Evolutionary conservation across 2,113 vertebrate genomes (phyloP).

Genomic region (Struthidea cinerea): DNA sequence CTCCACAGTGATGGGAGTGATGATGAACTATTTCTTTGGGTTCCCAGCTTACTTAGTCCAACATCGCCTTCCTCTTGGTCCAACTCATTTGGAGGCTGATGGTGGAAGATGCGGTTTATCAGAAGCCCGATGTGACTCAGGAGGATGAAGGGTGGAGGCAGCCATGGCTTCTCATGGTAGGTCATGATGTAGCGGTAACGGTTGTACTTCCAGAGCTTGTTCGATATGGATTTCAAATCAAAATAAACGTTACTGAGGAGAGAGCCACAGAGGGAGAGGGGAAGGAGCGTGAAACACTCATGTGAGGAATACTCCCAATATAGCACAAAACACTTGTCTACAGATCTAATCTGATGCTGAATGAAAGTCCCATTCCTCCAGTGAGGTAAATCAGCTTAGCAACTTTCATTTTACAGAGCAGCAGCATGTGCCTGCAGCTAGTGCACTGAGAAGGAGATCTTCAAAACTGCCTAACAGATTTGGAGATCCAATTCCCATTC

Average conservation of each 20-base stretch:
- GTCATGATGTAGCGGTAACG: slow-evolving; percentile 96
- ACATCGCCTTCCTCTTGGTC: slow-evolving; percentile 78
- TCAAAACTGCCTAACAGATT: not conserved
- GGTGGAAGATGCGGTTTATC: slow-evolving; percentile 74
- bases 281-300: not conserved
- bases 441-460: not conserved
- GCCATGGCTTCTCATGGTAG: slow-evolving; percentile 89
- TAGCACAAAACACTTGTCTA: not conserved
- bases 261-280: not conserved
- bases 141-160: slow-evolving; percentile 90
- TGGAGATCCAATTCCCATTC: not conserved
- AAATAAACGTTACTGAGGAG: slow-evolving; percentile 87
- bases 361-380: not conserved
- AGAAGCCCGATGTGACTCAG: slow-evolving; percentile 79
- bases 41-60: slow-evolving; percentile 80
- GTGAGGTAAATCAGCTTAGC: not conserved
- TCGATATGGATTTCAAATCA: slow-evolving; percentile 87
- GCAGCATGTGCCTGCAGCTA: not conserved
- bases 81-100: slow-evolving; percentile 38
- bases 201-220: slow-evolving; percentile 94
- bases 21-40: not conserved
- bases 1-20: not conserved
- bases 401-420: not conserved
- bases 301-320: not conserved
- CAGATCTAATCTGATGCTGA: not conserved